Percentiles rank a stretch among this genome's conserved stretches.
phyloP scores from a whole-genome alignment of 2,797 vertebrate genomes.

The Salmo trutta region DNA sequence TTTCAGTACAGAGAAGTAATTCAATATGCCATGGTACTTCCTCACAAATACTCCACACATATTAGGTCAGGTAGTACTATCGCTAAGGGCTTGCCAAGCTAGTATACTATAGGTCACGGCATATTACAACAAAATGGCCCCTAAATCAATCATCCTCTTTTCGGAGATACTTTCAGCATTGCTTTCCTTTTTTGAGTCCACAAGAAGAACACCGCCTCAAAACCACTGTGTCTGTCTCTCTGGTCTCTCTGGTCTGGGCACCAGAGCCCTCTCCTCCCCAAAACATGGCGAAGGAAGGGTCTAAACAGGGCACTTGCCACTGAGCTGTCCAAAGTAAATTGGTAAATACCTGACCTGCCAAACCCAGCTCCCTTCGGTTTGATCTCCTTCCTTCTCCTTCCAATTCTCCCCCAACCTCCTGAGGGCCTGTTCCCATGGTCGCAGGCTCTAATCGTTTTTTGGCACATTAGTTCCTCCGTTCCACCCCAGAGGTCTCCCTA shows the following conservation, averaged over 20 bases:
- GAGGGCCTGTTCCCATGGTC: constrained; percentile 58
- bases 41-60: constrained; percentile 57
- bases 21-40: constrained; percentile 58
- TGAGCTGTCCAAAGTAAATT: constrained; percentile 37
- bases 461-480: constrained; percentile 48
- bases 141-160: constrained; percentile 29
- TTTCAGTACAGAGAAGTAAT: constrained; percentile 48
- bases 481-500: constrained; percentile 59
- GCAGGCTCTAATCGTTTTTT: constrained; percentile 58
- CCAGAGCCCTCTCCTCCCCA: not conserved
- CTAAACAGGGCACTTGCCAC: constrained; percentile 4
- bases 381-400: constrained; percentile 29
- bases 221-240: not conserved
- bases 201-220: not conserved
- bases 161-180: not conserved
- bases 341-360: constrained; percentile 44
- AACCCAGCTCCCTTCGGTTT: constrained; percentile 52
- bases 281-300: not conserved
- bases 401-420: constrained; percentile 46
- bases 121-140: constrained; percentile 38
- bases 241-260: not conserved
- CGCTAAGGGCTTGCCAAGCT: constrained; percentile 49
- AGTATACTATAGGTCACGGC: constrained; percentile 42
- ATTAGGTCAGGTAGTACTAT: constrained; percentile 49
- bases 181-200: not conserved